Percentiles rank a stretch among this genome's conserved stretches.
phyloP scores from a whole-genome alignment of 2,797 vertebrate species.

The Dromococcyx pavoninus region DNA sequence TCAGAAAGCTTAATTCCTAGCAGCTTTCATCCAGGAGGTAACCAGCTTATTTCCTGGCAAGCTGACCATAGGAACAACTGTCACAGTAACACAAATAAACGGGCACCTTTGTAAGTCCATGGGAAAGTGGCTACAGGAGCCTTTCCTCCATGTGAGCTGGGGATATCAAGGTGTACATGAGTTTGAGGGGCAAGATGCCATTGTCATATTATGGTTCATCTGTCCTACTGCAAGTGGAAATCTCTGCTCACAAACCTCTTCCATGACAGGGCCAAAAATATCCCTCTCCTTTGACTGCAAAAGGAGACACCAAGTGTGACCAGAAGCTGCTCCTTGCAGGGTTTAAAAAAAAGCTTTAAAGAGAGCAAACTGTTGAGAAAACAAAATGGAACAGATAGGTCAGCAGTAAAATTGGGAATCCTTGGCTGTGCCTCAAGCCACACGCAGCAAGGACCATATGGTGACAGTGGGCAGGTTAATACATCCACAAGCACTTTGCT shows the following conservation, averaged over 20 bases:
- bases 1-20: background rate
- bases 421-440: background rate
- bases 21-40: background rate
- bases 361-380: background rate
- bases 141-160: background rate
- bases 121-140: background rate
- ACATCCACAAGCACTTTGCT: background rate
- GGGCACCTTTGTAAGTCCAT: background rate
- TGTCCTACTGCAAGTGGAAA: background rate
- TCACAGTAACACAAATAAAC: background rate
- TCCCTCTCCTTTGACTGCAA: background rate
- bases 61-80: background rate
- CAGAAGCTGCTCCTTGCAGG: background rate
- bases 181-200: background rate
- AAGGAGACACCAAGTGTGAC: background rate
- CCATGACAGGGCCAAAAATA: background rate
- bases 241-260: background rate
- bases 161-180: fast-evolving
- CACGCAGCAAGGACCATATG: background rate
- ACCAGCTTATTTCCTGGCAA: background rate
- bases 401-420: background rate
- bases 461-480: background rate
- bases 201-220: background rate
- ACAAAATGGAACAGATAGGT: background rate
- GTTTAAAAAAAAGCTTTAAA: background rate